Base-by-base conservation (phyloP, 2,888 invertebrate genomes). In the Ormyrus thymus region DNA sequence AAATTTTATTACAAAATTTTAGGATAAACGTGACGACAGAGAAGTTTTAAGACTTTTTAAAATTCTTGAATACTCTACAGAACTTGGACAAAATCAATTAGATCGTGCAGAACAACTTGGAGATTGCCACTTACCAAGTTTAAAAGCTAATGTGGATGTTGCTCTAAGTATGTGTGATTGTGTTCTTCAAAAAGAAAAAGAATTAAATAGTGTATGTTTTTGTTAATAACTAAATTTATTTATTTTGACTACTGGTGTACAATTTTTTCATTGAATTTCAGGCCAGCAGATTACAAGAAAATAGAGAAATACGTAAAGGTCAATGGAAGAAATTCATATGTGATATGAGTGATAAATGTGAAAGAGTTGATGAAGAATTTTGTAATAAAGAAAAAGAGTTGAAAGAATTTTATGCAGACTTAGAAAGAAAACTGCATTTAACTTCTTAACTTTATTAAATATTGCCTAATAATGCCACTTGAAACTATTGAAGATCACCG, bases 31-130 rank as follows among this genome's bases (percentile, higher is more conserved):
- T 80, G 93, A 93, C 69, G 96, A 97, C 84, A 91, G 93, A 83
- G 97, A 97, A 91, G 94, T 96, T 3, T 95, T 95, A 86, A 92
- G 93, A 83, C 91, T 97, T 76, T 96, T 97, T 89, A 92, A 93
- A 83, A 93, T 95, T 72, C 92, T 96, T 56, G 95, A 96, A 89
- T 93, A 93, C 84, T 92, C 95, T 10, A 95, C 95, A 1, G 95
- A 96, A 83, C 92, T 97, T 43, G 95, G 94, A 87, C 95, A 95
- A 86, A 94, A 93, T 76, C 93, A 95, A 87, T 91, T 95, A 7
- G 94, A 94, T 55, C 93, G 93, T 83, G 92, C 94, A n/a, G 92
- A 92, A 80, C 92, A 93, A 81, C 90, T 92, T 78, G 92, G 93
- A 58, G 92, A 93, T 86, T 90, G 91, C 77, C 92, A 93, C 83